Conservation (phyloP, 2,797 vertebrate genomes). For the Eupleurogrammus muticus region DNA sequence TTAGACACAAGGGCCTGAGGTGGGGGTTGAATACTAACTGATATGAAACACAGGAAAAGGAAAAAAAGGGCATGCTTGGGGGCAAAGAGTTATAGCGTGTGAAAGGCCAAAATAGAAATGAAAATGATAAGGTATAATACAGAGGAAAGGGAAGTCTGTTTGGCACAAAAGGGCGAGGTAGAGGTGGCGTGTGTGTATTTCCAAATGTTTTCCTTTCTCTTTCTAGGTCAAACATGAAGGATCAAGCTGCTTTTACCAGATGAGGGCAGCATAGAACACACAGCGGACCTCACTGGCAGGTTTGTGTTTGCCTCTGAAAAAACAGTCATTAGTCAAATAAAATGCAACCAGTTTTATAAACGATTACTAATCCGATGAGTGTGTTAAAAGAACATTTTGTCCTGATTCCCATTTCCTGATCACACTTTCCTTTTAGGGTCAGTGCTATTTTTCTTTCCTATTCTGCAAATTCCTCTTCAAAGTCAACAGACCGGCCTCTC, state of each 20-base stretch:
- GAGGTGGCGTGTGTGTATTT: constrained; percentile 7
- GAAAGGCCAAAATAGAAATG: constrained; percentile 49
- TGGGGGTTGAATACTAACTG: constrained; percentile 18
- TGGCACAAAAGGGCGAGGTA: constrained; percentile 41
- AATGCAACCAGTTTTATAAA: constrained; percentile 23
- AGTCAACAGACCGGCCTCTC: constrained; percentile 40
- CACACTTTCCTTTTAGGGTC: constrained; percentile 64
- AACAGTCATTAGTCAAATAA: not conserved
- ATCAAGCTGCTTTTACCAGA: constrained; percentile 48
- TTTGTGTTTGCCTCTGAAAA: constrained; percentile 14
- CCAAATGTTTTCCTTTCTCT: constrained; percentile 23
- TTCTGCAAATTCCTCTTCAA: constrained; percentile 55
- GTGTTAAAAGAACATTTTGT: constrained; percentile 55
- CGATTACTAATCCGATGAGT: constrained; percentile 12
- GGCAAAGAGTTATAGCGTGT: constrained; percentile 37
- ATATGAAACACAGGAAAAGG: constrained; percentile 60
- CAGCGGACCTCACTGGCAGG: constrained; percentile 3
- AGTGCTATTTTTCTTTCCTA: constrained; percentile 48
- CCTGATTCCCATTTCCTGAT: constrained; percentile 43
- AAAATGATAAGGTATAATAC: constrained; percentile 48
- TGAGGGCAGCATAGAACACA: constrained; percentile 67
- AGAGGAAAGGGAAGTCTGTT: constrained; percentile 66
- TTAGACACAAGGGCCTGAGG: constrained; percentile 38
- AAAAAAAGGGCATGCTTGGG: constrained; percentile 29
- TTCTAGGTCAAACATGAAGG: constrained; percentile 4